Conservation (phyloP, 92 coral and sea anemone species). For the Heteractis magnifica region DNA sequence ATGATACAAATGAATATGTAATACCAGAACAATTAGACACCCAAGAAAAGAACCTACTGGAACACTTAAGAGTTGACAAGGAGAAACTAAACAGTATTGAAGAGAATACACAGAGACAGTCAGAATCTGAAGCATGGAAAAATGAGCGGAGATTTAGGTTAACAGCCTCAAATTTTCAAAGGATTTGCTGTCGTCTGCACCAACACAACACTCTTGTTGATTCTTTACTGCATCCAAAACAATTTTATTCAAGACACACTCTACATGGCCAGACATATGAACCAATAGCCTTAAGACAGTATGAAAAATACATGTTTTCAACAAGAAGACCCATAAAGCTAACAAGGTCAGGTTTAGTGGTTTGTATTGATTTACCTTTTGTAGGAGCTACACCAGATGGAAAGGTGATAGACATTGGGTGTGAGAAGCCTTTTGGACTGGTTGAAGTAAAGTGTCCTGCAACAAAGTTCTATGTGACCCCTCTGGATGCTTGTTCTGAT, state of each 20-base stretch:
- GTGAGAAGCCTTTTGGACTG: neutral
- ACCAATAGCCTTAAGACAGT: no score
- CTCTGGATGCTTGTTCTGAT: slow-evolving; percentile 25
- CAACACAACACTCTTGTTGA: slow-evolving; percentile 6
- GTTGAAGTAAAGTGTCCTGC: neutral
- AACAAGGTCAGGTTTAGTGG: no score
- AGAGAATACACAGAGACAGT: neutral
- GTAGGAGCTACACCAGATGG: no score
- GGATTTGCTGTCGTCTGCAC: slow-evolving; percentile 11
- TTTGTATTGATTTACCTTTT: no score
- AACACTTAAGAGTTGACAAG: no score
- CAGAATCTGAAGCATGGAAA: neutral
- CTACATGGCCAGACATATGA: neutral
- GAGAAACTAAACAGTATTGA: neutral
- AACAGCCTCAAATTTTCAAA: neutral
- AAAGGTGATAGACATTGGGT: slow-evolving; percentile 8
- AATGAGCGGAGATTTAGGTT: no score
- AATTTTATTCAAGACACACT: neutral
- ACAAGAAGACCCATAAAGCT: no score
- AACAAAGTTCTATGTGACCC: slow-evolving; percentile 6
- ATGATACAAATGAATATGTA: neutral
- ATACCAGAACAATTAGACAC: slow-evolving; percentile 15
- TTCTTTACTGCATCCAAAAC: no score
- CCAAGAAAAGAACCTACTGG: neutral
- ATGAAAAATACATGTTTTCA: no score